Evolutionary conservation across 2,113 vertebrate species (phyloP), one percentile per base, ranked within the genome.

Genomic region (Apistogramma diplotaenia): DNA sequence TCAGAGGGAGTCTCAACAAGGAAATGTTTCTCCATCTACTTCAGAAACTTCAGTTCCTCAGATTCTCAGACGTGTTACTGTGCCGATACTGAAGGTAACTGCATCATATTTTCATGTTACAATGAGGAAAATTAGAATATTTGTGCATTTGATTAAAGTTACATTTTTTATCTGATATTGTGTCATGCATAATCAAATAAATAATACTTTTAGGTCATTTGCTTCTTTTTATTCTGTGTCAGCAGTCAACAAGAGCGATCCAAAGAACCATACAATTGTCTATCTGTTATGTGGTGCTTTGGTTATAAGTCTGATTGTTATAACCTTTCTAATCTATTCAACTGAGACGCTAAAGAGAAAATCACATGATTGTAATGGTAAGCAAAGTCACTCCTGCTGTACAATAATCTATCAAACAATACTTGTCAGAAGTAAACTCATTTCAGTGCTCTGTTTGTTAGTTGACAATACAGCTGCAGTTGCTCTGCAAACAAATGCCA

Each of bases 61-160:
- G 84, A 83, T 53, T 21, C 61, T n/a, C 71, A 0, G 35, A 86
- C 6, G 16, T 85, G 67, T 49, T 53, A 55, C 74, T 93, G 90
- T 18, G 87, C 82, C 53, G 37, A 46, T 67, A 19, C 8, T 62
- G 23, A 1, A 46, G 75, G 79, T 79, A 11, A 61, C 0, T 18
- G 0, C 13, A 25, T 65, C 61, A 21, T 60, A 25, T 49, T 51
- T 61, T 4, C 0, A 27, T 46, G 6, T 53, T 21, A 7, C n/a
- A n/a, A n/a, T n/a, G 21, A 62, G 60, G 25, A 43, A 43, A 37
- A 23, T 25, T 6, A n/a, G 5, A 55, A 27, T 43, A 25, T 62
- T 62, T 6, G n/a, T 62, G 4, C 1, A 40, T 62, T 62, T 16
- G n/a, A 3, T 1, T 40, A 15, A 0, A 43, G n/a, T n/a, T n/a